A percentile compares a stretch with the other conserved stretches of the same genome.
phyloP scores from a whole-genome alignment of 2,113 vertebrate genomes.

The Raja brachyura region DNA sequence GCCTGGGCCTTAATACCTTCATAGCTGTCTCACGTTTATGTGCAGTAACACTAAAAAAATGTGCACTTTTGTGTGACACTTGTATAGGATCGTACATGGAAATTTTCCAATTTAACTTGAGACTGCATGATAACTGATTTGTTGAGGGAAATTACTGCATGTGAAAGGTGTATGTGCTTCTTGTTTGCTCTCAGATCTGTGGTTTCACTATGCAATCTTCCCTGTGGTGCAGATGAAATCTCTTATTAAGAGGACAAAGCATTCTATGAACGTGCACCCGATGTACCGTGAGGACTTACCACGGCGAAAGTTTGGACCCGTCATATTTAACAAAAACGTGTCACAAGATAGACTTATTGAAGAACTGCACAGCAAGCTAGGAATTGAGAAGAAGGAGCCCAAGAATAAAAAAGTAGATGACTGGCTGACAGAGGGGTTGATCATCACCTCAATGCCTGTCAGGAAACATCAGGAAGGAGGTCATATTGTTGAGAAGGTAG shows the following conservation, averaged over 20 bases:
- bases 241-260: slow-evolving; percentile 90
- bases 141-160: not conserved
- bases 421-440: slow-evolving; percentile 81
- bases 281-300: slow-evolving; percentile 82
- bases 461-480: slow-evolving; percentile 60
- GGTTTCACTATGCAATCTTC: slow-evolving; percentile 38
- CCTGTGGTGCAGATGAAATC: slow-evolving; percentile 77
- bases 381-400: slow-evolving; percentile 65
- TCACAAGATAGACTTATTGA: slow-evolving; percentile 82
- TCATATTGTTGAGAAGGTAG: slow-evolving; percentile 71
- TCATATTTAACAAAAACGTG: slow-evolving; percentile 76
- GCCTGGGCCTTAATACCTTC: not conserved
- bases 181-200: not conserved
- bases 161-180: slow-evolving; percentile 4
- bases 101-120: not conserved
- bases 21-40: not conserved
- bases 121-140: not conserved
- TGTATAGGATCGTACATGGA: not conserved
- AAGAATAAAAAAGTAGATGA: slow-evolving; percentile 62
- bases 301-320: slow-evolving; percentile 77
- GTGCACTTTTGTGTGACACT: not conserved
- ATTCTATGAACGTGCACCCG: slow-evolving; percentile 81
- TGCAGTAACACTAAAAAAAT: not conserved
- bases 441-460: slow-evolving; percentile 71
- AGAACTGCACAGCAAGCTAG: slow-evolving; percentile 87